Evolutionary conservation across 1,140 invertebrate genomes (phyloP), one percentile per base, ranked within the genome.

Genomic region (Lasioglossum albipes): DNA sequence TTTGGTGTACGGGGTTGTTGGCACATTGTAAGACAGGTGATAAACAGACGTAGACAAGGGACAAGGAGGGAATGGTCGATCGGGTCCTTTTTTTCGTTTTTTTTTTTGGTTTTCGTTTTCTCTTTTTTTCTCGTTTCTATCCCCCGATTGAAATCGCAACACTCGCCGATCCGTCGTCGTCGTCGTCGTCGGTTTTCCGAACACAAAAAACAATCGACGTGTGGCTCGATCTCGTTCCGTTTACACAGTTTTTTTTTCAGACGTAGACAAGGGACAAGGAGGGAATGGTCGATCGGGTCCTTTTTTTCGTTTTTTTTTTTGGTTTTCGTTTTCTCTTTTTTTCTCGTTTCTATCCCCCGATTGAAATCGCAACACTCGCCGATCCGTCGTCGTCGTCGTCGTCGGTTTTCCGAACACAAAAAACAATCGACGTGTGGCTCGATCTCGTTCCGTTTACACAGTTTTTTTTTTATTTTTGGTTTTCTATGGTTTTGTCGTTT

Each of bases 41-140:
- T 92, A 92, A 49, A 92, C 91, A 94, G 94, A 94, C 94, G 94
- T 93, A 94, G 94, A 94, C 94, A 94, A 94, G 91, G 91, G 91
- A 93, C 91, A 93, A 89, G 92, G 90, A 91, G 88, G 90, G 89
- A 91, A 89, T 87, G 91, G 90, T 90, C 89, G 75, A 90, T 73
- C 84, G 88, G 90, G 88, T 86, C 54, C 45, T 77, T 87, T 71
- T 27, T 49, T 49, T 49, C 13, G 2, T 49, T 13, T 49, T 12
- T 49, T 10, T 12, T 45, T 45, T 45, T 7, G 42, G 42, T 45
- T 49, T 49, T 12, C 45, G 10, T 49, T 49, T 49, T 45, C 12
- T 2, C 9, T 12, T 12, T 49, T 49, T 49, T 3, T 49, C 10
- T 49, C 13, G 10, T 45, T 45, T 49, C 13, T 49, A 12, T 49